Evolutionary conservation across 2,113 vertebrate genomes (phyloP).

Genomic region (Cynoglossus semilaevis): DNA sequence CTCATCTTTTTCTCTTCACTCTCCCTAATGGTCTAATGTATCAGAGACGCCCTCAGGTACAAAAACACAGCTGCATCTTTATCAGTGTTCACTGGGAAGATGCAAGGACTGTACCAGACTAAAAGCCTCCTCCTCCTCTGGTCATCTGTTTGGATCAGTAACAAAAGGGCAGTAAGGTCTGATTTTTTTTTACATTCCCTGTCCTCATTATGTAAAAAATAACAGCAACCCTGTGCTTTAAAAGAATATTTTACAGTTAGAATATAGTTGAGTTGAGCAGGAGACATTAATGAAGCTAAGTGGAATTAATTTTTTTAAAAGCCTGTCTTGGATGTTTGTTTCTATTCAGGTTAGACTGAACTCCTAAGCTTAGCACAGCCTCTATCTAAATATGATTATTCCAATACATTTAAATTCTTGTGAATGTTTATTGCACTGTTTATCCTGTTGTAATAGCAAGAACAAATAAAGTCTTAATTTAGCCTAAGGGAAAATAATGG

Average conservation of each 20-base stretch:
- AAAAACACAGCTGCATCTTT: constrained; percentile 47
- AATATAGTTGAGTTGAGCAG: constrained; percentile 20
- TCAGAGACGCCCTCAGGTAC: constrained; percentile 41
- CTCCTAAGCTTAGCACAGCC: constrained; percentile 6
- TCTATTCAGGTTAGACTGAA: constrained; percentile 22
- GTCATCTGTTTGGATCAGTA: constrained; percentile 53
- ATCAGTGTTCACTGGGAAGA: constrained; percentile 55
- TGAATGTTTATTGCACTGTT: neutral
- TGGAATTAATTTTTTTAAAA: too few species aligned
- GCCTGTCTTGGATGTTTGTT: constrained; percentile 15
- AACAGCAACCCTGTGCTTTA: too few species aligned
- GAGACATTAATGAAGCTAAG: constrained; percentile 48
- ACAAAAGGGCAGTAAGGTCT: constrained; percentile 43
- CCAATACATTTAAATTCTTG: too few species aligned
- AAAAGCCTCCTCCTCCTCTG: constrained; percentile 29
- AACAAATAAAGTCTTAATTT: neutral
- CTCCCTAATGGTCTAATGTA: constrained; percentile 55
- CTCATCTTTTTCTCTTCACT: constrained; percentile 5
- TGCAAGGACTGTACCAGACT: constrained; percentile 46
- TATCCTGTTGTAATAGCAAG: neutral
- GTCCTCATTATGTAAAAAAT: too few species aligned
- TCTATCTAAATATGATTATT: too few species aligned
- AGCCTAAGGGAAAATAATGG: neutral
- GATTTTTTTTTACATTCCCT: too few species aligned
- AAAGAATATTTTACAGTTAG: constrained; percentile 5